These are phyloP conservation scores for Sebastes paucispinis DNA, from an alignment of 2,797 vertebrate genomes.

Conservation along the genomic window DNA sequence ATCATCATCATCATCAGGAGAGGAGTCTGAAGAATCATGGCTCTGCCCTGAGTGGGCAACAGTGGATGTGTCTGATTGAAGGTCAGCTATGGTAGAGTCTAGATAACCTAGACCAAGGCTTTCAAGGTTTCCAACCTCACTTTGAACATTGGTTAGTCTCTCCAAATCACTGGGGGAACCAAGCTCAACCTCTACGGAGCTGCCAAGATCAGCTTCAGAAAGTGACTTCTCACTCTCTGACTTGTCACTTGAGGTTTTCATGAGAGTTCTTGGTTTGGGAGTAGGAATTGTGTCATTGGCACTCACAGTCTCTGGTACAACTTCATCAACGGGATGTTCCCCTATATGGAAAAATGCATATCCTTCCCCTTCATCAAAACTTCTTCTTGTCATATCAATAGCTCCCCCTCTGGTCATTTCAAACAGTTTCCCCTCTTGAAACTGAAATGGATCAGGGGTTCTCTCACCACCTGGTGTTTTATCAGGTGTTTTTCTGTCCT, in stretches of 20 bases:
- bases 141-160: slow-evolving; percentile 36
- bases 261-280: slow-evolving; percentile 38
- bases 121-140: slow-evolving; percentile 59
- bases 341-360: slow-evolving; percentile 90
- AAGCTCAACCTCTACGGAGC: slow-evolving; percentile 43
- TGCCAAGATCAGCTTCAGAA: slow-evolving; percentile 26
- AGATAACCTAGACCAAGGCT: slow-evolving; percentile 76
- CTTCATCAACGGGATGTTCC: slow-evolving; percentile 71
- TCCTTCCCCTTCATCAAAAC: slow-evolving; percentile 84
- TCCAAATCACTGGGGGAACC: slow-evolving; percentile 48
- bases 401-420: slow-evolving; percentile 99
- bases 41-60: slow-evolving; percentile 76
- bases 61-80: slow-evolving; percentile 80
- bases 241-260: slow-evolving; percentile 20
- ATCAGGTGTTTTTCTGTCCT: slow-evolving; percentile 81
- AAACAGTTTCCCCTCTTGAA: slow-evolving; percentile 97
- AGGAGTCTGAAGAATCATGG: slow-evolving; percentile 88
- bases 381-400: slow-evolving; percentile 95
- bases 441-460: slow-evolving; percentile 90
- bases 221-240: slow-evolving; percentile 24
- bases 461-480: slow-evolving; percentile 86
- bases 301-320: slow-evolving; percentile 17
- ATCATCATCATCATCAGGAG: slow-evolving; percentile 76
- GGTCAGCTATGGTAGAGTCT: slow-evolving; percentile 77
- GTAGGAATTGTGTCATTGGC: slow-evolving; percentile 15